These are phyloP conservation scores for Clanis bilineata DNA, from an alignment of 2,888 invertebrate genomes.

Conservation along the genomic window DNA sequence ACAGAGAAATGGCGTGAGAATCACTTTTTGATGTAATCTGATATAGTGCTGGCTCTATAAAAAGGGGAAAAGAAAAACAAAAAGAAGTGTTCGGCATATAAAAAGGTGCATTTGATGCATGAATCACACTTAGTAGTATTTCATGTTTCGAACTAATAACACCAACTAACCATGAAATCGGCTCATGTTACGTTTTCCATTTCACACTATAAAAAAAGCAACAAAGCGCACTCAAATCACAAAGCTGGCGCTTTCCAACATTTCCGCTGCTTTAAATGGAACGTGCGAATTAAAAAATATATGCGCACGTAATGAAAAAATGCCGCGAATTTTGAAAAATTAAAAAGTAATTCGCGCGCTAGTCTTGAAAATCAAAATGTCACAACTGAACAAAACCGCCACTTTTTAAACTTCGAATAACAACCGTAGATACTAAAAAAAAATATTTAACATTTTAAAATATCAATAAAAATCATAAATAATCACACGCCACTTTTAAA, in stretches of 20 bases:
- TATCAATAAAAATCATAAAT: neutral
- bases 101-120: slow-evolving; percentile 17
- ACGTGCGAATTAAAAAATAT: slow-evolving; percentile 26
- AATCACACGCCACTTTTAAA: neutral
- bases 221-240: slow-evolving; percentile 56
- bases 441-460: neutral
- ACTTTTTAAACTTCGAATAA: neutral
- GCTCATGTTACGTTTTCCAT: slow-evolving; percentile 73
- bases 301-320: slow-evolving; percentile 14
- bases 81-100: neutral
- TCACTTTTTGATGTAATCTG: neutral
- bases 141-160: slow-evolving; percentile 57
- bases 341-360: slow-evolving; percentile 1
- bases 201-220: slow-evolving; percentile 60
- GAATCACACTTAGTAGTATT: slow-evolving; percentile 23
- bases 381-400: neutral
- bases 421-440: neutral
- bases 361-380: slow-evolving; percentile 5
- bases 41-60: slow-evolving; percentile 3
- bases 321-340: slow-evolving; percentile 17
- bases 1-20: slow-evolving; percentile 1
- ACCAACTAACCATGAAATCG: slow-evolving; percentile 78
- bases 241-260: slow-evolving; percentile 60
- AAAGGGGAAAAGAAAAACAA: slow-evolving; percentile 11
- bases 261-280: slow-evolving; percentile 54